Conservation (phyloP, 1,140 invertebrate species). For the Rhysida immarginata region DNA sequence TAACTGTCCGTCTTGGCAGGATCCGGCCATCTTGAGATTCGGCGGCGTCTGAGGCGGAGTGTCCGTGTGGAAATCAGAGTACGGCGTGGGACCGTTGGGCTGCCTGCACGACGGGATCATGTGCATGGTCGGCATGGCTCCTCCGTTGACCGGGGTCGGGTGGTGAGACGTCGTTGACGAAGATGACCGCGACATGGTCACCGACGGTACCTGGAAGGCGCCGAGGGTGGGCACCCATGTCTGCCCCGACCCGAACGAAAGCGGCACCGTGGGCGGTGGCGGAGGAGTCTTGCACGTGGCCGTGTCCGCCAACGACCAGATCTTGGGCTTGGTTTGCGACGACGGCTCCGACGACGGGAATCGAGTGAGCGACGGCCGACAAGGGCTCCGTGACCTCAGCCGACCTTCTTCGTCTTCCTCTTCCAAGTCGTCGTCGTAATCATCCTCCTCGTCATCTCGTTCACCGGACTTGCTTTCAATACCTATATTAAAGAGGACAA, state of each 20-base stretch:
- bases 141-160: not conserved
- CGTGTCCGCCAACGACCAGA: conserved; percentile 91
- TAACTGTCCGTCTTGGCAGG: no score
- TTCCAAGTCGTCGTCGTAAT: conserved; percentile 37
- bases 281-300: conserved; percentile 90
- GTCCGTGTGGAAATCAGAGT: conserved; percentile 39
- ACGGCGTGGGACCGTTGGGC: not conserved
- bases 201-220: not conserved
- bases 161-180: not conserved
- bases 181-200: not conserved
- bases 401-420: conserved; percentile 16
- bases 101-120: not conserved
- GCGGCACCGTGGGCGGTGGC: conserved; percentile 31
- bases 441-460: conserved; percentile 76
- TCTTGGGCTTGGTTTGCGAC: conserved; percentile 74
- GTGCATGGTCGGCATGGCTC: not conserved
- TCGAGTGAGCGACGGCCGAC: not conserved
- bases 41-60: conserved; percentile 82
- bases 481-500: no score
- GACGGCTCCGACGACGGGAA: not conserved
- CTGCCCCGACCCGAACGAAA: not conserved
- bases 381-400: not conserved
- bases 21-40: conserved; percentile 67
- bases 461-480: no score
- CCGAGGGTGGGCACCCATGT: not conserved